A percentile compares a stretch with the other conserved stretches of the same genome.
Conservation (phyloP, 2,113 vertebrate genomes). For the Campylomormyrus numenius region DNA sequence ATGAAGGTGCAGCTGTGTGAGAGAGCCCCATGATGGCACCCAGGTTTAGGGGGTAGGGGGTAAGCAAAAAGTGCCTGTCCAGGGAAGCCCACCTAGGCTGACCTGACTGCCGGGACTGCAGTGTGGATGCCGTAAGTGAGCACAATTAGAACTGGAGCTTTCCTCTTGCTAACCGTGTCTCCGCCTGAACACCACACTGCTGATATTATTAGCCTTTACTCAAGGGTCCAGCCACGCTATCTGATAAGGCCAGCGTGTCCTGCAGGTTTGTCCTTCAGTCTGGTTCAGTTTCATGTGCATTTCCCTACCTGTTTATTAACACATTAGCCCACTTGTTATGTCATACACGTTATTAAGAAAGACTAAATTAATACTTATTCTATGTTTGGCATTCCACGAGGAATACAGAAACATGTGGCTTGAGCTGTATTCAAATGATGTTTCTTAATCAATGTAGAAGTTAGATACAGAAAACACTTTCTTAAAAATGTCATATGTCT, state of each 20-base stretch:
- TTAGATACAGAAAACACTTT: neutral
- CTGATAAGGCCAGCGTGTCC: constrained; percentile 27
- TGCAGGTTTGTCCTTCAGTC: constrained; percentile 25
- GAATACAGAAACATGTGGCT: neutral
- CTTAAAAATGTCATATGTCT: neutral
- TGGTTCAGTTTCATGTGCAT: neutral
- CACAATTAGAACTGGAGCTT: constrained; percentile 17
- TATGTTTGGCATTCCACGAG: neutral
- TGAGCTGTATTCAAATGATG: neutral
- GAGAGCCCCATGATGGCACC: neutral
- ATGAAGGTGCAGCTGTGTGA: neutral
- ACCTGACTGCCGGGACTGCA: neutral
- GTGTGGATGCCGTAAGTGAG: neutral
- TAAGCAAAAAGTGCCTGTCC: neutral
- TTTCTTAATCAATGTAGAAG: neutral
- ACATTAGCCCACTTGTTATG: neutral
- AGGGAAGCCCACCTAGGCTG: neutral
- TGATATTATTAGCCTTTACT: constrained; percentile 34
- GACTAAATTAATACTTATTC: neutral
- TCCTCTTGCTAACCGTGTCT: constrained; percentile 19
- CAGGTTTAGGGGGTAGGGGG: neutral
- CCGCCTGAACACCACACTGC: neutral
- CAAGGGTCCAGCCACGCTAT: constrained; percentile 25
- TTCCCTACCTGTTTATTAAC: neutral
- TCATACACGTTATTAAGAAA: neutral